phyloP scores from a whole-genome alignment of 2,888 invertebrate species.

The Blastobasis adustella region DNA sequence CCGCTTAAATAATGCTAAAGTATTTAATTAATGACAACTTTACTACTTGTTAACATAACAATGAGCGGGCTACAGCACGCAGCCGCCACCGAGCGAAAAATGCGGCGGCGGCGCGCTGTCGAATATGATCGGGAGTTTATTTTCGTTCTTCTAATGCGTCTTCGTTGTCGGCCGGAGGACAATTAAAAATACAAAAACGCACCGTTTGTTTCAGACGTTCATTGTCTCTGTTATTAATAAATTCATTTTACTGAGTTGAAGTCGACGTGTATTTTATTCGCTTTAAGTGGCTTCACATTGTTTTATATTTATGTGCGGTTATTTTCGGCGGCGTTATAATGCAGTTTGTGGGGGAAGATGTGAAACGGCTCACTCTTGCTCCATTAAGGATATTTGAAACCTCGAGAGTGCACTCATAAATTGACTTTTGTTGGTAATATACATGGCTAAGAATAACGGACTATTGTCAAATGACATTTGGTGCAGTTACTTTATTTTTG shows the following conservation, averaged over 20 bases:
- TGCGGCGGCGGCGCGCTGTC: conserved; percentile 30
- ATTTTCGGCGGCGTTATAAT: conserved; percentile 74
- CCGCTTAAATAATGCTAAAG: conserved; percentile 27
- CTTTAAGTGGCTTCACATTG: conserved; percentile 76
- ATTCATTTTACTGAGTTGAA: conserved; percentile 74
- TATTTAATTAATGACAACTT: conserved; percentile 48
- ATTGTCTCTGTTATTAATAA: conserved; percentile 75
- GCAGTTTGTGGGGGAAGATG: conserved; percentile 73
- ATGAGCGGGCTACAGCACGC: no score
- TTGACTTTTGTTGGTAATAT: conserved; percentile 65
- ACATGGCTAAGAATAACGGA: conserved; percentile 55
- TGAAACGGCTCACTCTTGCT: conserved; percentile 68
- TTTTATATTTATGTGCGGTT: conserved; percentile 75
- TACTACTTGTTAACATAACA: no score
- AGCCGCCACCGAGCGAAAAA: conserved; percentile 11
- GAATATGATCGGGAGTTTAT: conserved; percentile 71
- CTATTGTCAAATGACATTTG: conserved; percentile 33
- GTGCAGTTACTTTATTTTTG: no score
- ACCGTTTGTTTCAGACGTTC: conserved; percentile 73
- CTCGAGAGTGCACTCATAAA: conserved; percentile 72
- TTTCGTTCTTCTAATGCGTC: conserved; percentile 71
- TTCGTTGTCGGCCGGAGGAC: conserved; percentile 68
- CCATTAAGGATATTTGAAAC: conserved; percentile 74
- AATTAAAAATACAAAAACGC: conserved; percentile 75
- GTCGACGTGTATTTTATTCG: conserved; percentile 74